phyloP scores from a whole-genome alignment of 2,888 invertebrate genomes.

The Lucinisca nassula region DNA sequence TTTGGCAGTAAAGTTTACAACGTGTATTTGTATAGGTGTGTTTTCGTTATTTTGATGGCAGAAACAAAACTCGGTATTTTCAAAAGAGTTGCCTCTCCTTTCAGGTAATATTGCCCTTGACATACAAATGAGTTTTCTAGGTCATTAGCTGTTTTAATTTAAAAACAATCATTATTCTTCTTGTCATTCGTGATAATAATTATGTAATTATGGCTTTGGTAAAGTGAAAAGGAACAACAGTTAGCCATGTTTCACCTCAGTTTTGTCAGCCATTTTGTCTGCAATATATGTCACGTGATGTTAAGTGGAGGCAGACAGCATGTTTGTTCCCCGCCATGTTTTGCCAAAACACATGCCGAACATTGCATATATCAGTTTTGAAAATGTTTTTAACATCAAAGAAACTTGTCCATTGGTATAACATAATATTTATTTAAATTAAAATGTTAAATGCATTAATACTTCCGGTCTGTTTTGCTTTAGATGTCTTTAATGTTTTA shows the following conservation, averaged over 20 bases:
- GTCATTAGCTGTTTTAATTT: not conserved
- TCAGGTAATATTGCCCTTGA: too few species aligned
- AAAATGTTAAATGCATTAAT: not conserved
- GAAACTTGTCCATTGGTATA: not conserved
- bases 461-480: too few species aligned
- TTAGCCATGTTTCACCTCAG: not conserved
- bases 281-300: not conserved
- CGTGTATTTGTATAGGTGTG: too few species aligned
- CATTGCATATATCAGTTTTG: not conserved
- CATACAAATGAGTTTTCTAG: too few species aligned
- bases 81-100: too few species aligned
- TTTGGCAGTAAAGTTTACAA: too few species aligned
- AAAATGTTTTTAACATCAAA: not conserved
- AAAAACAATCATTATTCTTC: not conserved
- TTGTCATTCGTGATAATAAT: not conserved
- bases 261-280: not conserved
- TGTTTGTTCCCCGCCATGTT: not conserved
- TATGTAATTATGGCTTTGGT: not conserved
- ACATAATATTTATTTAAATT: slow-evolving; percentile 3
- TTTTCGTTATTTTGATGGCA: too few species aligned
- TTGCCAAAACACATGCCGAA: not conserved
- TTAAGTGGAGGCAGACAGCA: not conserved
- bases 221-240: not conserved
- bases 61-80: too few species aligned
- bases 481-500: too few species aligned